phyloP scores from a whole-genome alignment of 2,888 invertebrate species.

The Cetonia aurata region DNA sequence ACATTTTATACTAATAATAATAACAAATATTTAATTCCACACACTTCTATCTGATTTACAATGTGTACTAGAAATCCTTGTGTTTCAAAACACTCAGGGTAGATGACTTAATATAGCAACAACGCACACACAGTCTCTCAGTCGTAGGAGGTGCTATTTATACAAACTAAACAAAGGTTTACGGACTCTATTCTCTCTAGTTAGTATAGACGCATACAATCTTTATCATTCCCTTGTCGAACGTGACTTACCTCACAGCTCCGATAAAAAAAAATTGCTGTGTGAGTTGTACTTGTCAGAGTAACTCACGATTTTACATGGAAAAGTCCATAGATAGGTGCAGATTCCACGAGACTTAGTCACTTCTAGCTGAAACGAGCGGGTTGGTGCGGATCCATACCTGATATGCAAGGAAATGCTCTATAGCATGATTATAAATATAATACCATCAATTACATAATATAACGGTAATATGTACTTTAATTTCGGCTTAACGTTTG shows the following conservation, averaged over 20 bases:
- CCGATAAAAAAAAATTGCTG: conserved; percentile 7
- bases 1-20: too few species aligned
- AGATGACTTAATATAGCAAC: conserved; percentile 4
- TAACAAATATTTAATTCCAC: too few species aligned
- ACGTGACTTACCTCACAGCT: conserved; percentile 22
- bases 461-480: too few species aligned
- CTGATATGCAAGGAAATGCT: too few species aligned
- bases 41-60: too few species aligned
- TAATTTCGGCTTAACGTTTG: too few species aligned
- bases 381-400: too few species aligned
- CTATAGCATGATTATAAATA: too few species aligned
- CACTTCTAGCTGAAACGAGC: neutral
- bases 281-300: conserved; percentile 16
- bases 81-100: neutral
- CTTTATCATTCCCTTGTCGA: conserved; percentile 10
- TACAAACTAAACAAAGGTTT: conserved; percentile 12
- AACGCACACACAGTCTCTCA: neutral
- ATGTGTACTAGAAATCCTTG: too few species aligned
- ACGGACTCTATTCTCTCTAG: neutral
- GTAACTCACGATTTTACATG: conserved; percentile 10
- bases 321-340: conserved; percentile 12
- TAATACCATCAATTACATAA: too few species aligned
- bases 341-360: conserved; percentile 13
- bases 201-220: neutral
- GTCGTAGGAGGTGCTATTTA: neutral